These are phyloP conservation scores for Nebria brevicollis DNA, from an alignment of 2,888 invertebrate genomes.

Conservation along the genomic window DNA sequence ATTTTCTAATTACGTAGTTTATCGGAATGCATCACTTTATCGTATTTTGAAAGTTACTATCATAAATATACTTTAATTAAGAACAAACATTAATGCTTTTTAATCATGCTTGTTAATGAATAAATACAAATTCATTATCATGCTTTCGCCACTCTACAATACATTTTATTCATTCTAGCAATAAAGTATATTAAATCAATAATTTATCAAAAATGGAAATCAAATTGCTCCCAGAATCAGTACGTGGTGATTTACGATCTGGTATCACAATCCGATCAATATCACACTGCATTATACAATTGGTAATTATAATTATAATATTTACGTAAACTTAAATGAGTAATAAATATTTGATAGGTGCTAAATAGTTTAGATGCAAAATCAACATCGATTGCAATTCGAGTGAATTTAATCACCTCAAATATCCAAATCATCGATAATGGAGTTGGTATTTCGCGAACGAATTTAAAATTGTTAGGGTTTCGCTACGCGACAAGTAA, in stretches of 20 bases:
- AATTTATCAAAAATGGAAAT: constrained; percentile 54
- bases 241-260: constrained; percentile 68
- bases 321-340: neutral
- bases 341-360: constrained; percentile 63
- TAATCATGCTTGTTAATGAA: too few relatives aligned
- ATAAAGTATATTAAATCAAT: too few relatives aligned
- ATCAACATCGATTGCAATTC: constrained; percentile 75
- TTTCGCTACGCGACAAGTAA: constrained; percentile 74
- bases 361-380: constrained; percentile 77
- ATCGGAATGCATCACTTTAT: too few relatives aligned
- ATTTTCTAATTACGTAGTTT: neutral
- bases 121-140: too few relatives aligned
- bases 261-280: constrained; percentile 68
- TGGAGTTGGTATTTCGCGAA: constrained; percentile 72
- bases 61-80: neutral
- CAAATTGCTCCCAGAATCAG: constrained; percentile 58
- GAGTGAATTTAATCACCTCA: constrained; percentile 70
- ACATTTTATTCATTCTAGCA: constrained; percentile 12
- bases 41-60: neutral
- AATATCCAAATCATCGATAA: constrained; percentile 82
- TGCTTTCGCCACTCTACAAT: neutral
- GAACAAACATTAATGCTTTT: neutral
- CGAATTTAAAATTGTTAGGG: constrained; percentile 70
- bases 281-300: constrained; percentile 71
- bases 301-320: constrained; percentile 62